Conservation (phyloP, 2,888 invertebrate species). For the Parnassius apollo region DNA sequence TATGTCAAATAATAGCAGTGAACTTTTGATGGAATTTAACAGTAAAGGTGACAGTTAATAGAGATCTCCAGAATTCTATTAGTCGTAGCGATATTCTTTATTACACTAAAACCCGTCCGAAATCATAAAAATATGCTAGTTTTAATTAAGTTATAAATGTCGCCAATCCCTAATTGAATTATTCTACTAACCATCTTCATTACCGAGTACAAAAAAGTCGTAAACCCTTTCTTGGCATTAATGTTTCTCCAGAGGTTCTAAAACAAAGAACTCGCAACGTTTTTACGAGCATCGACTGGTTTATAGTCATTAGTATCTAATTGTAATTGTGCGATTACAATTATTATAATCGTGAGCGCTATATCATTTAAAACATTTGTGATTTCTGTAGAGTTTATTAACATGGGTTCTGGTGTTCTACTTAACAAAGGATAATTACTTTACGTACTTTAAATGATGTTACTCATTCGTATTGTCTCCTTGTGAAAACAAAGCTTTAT, state of each 20-base stretch:
- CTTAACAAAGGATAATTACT: slow-evolving; percentile 12
- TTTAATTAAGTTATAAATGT: not conserved
- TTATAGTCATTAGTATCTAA: slow-evolving; percentile 38
- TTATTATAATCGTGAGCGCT: not conserved
- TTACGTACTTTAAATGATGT: slow-evolving; percentile 6
- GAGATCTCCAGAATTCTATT: too few relatives aligned
- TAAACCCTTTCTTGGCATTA: slow-evolving; percentile 48
- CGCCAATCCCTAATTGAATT: slow-evolving; percentile 12
- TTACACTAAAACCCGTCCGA: not conserved
- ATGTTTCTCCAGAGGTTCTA: slow-evolving; percentile 41
- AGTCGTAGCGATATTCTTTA: too few relatives aligned
- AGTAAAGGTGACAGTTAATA: too few relatives aligned
- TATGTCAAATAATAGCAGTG: too few relatives aligned
- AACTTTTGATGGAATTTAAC: too few relatives aligned
- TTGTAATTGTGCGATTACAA: slow-evolving; percentile 31
- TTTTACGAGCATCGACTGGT: slow-evolving; percentile 45
- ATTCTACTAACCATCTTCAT: slow-evolving; percentile 30
- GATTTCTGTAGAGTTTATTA: slow-evolving; percentile 5
- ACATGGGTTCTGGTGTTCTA: not conserved
- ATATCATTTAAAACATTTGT: not conserved
- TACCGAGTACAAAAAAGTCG: slow-evolving; percentile 28
- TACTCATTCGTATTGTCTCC: slow-evolving; percentile 6
- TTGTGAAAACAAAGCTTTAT: not conserved
- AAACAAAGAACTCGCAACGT: slow-evolving; percentile 45
- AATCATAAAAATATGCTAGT: not conserved